phyloP scores from a whole-genome alignment of 2,797 vertebrate species.

The Diplodus sargus region DNA sequence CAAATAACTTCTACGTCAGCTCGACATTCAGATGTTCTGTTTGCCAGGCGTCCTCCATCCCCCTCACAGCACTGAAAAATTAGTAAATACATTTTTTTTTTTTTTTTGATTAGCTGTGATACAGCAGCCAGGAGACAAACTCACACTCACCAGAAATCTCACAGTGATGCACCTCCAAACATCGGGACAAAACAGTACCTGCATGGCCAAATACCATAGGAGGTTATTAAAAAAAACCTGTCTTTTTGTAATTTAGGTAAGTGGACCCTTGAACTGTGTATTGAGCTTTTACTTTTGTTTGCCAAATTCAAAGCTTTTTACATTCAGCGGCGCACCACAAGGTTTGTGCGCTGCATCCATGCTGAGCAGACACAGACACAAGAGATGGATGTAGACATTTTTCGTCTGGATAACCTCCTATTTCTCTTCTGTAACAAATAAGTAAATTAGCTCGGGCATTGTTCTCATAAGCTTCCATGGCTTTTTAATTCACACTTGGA shows the following conservation, averaged over 20 bases:
- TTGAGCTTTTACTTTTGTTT: not conserved
- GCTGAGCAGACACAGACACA: not conserved
- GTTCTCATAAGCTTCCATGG: too few relatives aligned
- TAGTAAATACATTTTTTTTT: not conserved
- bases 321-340: not conserved
- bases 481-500: not conserved
- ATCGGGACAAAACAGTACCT: not conserved
- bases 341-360: not conserved
- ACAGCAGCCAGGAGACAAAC: not conserved
- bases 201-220: not conserved
- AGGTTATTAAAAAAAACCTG: not conserved
- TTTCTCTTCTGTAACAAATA: too few relatives aligned
- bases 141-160: constrained; percentile 7
- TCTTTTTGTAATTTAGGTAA: not conserved
- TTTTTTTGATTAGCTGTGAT: not conserved
- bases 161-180: not conserved
- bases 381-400: too few relatives aligned
- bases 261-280: not conserved
- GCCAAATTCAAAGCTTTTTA: constrained; percentile 1
- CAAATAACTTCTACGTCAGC: not conserved
- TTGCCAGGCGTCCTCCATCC: not conserved
- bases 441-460: too few relatives aligned
- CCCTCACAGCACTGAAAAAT: not conserved
- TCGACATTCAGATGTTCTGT: not conserved
- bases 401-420: too few relatives aligned